phyloP scores from a whole-genome alignment of 1,140 invertebrate genomes.

The Lysiphlebus fabarum region DNA sequence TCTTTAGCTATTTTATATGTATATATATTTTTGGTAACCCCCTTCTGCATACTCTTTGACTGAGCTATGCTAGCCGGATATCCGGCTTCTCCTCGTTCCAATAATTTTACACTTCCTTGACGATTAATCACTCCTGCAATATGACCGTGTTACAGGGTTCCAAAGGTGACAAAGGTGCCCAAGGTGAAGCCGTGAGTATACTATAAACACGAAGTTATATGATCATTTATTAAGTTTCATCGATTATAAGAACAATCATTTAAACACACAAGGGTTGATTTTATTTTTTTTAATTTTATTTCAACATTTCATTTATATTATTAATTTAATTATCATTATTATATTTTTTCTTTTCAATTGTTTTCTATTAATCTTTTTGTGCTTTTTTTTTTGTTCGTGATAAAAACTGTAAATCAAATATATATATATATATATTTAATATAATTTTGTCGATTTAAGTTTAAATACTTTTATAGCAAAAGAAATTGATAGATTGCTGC shows the following conservation, averaged over 20 bases:
- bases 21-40: background rate
- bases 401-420: too few species aligned
- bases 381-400: too few species aligned
- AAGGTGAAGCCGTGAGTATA: constrained; percentile 80
- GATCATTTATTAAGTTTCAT: constrained; percentile 17
- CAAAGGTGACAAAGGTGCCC: constrained; percentile 82
- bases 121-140: constrained; percentile 28
- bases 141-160: constrained; percentile 65
- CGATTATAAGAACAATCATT: background rate
- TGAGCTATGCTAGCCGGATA: constrained; percentile 10
- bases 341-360: too few species aligned
- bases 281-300: background rate
- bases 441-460: background rate
- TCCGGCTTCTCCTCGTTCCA: constrained; percentile 22
- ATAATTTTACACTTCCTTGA: constrained; percentile 26
- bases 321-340: background rate
- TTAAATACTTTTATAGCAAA: constrained; percentile 2
- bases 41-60: background rate
- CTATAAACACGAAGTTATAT: constrained; percentile 29
- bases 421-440: too few species aligned
- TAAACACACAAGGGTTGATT: background rate
- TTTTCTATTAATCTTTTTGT: background rate
- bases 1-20: background rate
- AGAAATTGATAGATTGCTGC: constrained; percentile 13
- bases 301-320: background rate